Conservation (phyloP, 64 coral and sea anemone genomes). For the Orbicella faveolata region DNA sequence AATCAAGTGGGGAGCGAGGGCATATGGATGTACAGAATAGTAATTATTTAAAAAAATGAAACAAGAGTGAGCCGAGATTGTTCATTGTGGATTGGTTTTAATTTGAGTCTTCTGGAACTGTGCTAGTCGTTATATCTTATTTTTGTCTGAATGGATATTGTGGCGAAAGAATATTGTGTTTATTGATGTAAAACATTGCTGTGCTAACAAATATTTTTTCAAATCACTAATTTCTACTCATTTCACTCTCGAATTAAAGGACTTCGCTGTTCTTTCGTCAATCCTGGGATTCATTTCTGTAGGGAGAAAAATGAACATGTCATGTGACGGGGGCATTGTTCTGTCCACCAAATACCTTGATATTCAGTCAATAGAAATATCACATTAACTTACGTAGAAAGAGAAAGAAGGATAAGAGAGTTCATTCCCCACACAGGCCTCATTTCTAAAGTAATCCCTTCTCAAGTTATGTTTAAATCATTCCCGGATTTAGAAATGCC, state of each 20-base stretch:
- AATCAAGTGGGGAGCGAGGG: neutral
- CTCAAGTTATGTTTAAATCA: no score
- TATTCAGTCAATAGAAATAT: neutral
- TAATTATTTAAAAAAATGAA: neutral
- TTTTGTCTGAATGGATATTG: neutral
- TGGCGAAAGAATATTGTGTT: neutral
- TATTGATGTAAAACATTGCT: neutral
- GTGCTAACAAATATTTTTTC: neutral
- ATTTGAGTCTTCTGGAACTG: neutral
- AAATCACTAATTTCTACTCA: neutral
- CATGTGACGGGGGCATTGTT: no score
- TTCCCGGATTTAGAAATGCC: no score
- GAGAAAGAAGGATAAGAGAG: no score
- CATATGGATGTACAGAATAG: neutral
- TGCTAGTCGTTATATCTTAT: neutral
- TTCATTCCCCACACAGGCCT: no score
- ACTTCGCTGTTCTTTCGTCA: constrained; percentile 34
- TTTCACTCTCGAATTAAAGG: neutral
- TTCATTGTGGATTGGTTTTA: no score
- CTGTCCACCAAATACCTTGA: neutral
- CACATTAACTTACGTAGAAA: no score
- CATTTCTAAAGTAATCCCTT: no score
- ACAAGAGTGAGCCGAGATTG: no score
- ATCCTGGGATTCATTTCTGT: constrained; percentile 29
- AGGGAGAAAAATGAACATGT: neutral